Base-by-base conservation (phyloP, 2,888 invertebrate genomes). In the Myopa testacea region DNA sequence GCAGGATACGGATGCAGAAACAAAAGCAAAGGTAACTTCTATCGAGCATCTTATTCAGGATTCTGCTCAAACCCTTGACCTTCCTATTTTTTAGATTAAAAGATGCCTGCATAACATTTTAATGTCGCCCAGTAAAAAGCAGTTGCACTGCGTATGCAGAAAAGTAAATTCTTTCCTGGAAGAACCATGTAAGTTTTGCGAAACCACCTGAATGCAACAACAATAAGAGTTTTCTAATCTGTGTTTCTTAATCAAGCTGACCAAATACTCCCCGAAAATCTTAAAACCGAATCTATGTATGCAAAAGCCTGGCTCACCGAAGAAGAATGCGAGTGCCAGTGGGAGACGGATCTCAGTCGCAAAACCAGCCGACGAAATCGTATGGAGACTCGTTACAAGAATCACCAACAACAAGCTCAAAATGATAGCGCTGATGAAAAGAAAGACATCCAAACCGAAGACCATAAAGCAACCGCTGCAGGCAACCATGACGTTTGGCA, bases 261-360 rank as follows among this genome's bases (percentile, higher is more conserved):
- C 26, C 82, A 82, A 80, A 82, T 82, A 75, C 80, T 82, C 77
- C 91, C 90, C 76, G 90, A 91, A 3, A 91, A 92, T 7, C 88
- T 91, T 0, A 89, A 91, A 76, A 91, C 91, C 0, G 93, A 93
- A 82, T 88, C 87, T 3, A 91, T 92, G 65, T 93, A 92, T 82
- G 86, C 90, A 0, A 90, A 90, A 74, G 89, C 91, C 7, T 94
- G 94, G 94, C 88, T 90, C 16, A 89, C 85, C 70, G 90, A 92
- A 34, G 87, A 89, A 0, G 90, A 91, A 52, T 94, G 94, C 82
- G 83, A 90, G n/a, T 94, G 94, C 84, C 90, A 91, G 8, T 93
- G 93, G 92, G 92, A 91, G 62, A 85, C 81, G 38, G 85, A 85
- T 82, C 81, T 85, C 52, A 86, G 84, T 78, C 87, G 87, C 7